A percentile compares a stretch with the other conserved stretches of the same genome.
These are phyloP conservation scores for Agrypnus murinus DNA, from an alignment of 2,888 invertebrate species.

Conservation along the genomic window DNA sequence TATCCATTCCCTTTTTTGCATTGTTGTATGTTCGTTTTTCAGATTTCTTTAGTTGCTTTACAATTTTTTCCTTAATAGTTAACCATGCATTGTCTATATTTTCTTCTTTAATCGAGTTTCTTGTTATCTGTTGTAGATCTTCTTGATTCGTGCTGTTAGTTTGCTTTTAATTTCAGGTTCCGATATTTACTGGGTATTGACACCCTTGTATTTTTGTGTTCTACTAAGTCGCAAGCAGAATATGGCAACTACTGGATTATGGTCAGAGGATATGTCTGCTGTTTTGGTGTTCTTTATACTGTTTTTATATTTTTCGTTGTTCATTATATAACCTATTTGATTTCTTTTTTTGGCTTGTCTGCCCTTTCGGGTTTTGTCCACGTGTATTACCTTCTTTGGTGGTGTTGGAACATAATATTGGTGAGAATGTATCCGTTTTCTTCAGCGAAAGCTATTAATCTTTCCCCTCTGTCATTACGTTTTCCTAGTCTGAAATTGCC, in stretches of 20 bases:
- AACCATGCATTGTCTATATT: too few relatives aligned
- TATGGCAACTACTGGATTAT: too few relatives aligned
- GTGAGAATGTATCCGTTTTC: too few relatives aligned
- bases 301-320: constrained; percentile 14
- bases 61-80: too few relatives aligned
- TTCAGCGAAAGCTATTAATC: background rate
- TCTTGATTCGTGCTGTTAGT: constrained; percentile 14
- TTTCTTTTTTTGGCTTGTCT: background rate
- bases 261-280: too few relatives aligned
- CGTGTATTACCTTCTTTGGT: background rate
- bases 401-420: too few relatives aligned
- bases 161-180: constrained; percentile 6
- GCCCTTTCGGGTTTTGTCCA: background rate
- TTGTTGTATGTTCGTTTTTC: too few relatives aligned
- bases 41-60: too few relatives aligned
- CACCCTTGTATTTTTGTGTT: constrained; percentile 4
- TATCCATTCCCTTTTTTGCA: too few relatives aligned
- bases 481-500: background rate
- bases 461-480: background rate
- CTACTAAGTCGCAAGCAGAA: background rate
- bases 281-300: constrained; percentile 21
- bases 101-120: too few relatives aligned
- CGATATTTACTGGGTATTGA: background rate
- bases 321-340: background rate
- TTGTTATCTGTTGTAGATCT: background rate